Percentiles rank a stretch among this genome's conserved stretches.
These are phyloP conservation scores for Amphiprion ocellaris DNA, from an alignment of 2,113 vertebrate genomes.

Conservation along the genomic window DNA sequence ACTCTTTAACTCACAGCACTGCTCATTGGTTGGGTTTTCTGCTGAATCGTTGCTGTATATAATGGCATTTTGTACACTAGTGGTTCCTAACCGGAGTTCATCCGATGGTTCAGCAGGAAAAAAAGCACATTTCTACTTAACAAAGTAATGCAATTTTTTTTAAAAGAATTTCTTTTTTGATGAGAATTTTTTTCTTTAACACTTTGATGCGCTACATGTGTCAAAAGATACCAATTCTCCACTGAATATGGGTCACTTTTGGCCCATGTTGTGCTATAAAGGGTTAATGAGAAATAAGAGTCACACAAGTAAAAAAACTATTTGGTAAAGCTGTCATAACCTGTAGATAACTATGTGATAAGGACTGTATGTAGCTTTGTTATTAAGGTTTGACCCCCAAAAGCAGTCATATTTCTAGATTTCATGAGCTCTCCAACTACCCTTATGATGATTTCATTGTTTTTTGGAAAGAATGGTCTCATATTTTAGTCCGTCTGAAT, in stretches of 20 bases:
- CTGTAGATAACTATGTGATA: not conserved
- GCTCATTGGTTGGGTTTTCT: not conserved
- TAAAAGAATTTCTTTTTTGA: too few species aligned
- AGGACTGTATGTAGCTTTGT: too few species aligned
- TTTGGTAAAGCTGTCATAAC: not conserved
- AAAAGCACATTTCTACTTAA: not conserved
- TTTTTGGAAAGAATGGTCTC: not conserved
- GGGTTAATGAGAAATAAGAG: too few species aligned
- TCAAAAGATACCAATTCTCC: too few species aligned
- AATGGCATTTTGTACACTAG: not conserved
- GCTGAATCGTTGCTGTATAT: too few species aligned
- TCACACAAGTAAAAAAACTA: too few species aligned
- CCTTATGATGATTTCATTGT: not conserved
- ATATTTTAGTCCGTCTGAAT: not conserved
- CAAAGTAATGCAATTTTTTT: too few species aligned
- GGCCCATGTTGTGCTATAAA: too few species aligned
- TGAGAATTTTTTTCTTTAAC: too few species aligned
- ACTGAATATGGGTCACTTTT: too few species aligned
- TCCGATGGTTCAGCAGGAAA: not conserved
- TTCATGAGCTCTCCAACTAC: not conserved
- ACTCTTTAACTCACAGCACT: not conserved
- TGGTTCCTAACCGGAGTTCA: not conserved
- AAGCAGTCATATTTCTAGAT: not conserved
- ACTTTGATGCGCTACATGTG: too few species aligned
- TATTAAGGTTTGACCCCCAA: too few species aligned